A percentile compares a stretch with the other conserved stretches of the same genome.
phyloP scores from a whole-genome alignment of 64 coral and sea anemone genomes.

The Pocillopora damicornis region DNA sequence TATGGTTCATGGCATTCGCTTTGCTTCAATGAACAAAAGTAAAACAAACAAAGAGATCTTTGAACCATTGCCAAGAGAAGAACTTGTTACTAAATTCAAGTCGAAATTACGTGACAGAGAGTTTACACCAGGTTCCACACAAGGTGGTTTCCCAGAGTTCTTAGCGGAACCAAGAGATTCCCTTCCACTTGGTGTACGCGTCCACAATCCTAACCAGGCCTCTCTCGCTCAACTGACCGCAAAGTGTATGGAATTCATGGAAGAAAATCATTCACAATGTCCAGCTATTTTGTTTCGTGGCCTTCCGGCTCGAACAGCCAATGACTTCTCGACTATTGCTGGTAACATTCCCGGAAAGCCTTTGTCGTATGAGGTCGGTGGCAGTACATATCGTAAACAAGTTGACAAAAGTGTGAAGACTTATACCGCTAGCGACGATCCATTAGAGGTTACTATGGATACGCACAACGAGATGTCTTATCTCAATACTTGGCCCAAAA shows the following conservation, averaged over 20 bases:
- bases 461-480: slow-evolving; percentile 46
- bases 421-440: slow-evolving; percentile 45
- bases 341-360: background rate
- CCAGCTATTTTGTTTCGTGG: slow-evolving; percentile 40
- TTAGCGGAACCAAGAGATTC: slow-evolving; percentile 27
- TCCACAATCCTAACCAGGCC: slow-evolving; percentile 20
- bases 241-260: background rate
- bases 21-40: background rate
- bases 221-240: background rate
- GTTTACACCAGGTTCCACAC: slow-evolving; percentile 30
- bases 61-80: background rate
- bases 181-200: slow-evolving; percentile 21
- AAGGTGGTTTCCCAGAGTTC: slow-evolving; percentile 28
- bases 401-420: slow-evolving; percentile 7
- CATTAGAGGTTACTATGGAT: slow-evolving; percentile 22
- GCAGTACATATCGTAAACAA: background rate
- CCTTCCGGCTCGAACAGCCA: slow-evolving; percentile 2
- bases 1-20: background rate
- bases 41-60: background rate
- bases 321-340: slow-evolving; percentile 32
- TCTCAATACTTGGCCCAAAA: slow-evolving; percentile 17
- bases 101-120: background rate
- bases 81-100: slow-evolving; percentile 16
- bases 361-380: slow-evolving; percentile 27
- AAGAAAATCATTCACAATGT: background rate